Percentiles rank a stretch among this genome's conserved stretches.
These are phyloP conservation scores for Semaprochilodus insignis DNA, from an alignment of 2,797 vertebrate species.

Conservation along the genomic window DNA sequence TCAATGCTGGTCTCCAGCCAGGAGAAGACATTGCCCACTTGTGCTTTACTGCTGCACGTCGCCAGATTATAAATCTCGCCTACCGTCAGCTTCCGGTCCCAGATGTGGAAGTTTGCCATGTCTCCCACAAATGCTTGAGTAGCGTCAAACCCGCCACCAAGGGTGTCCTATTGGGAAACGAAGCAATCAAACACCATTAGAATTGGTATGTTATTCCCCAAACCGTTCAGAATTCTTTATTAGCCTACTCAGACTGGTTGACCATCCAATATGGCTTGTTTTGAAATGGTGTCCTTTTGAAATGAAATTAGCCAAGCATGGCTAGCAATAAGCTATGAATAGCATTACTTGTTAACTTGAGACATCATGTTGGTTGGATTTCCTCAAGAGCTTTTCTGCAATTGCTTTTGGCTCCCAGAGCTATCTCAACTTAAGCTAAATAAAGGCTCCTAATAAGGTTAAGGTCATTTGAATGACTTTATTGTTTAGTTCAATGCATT, in stretches of 20 bases:
- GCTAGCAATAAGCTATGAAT: too few relatives aligned
- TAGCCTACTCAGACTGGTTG: not conserved
- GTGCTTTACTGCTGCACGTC: constrained; percentile 94
- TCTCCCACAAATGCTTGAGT: constrained; percentile 96
- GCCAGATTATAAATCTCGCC: constrained; percentile 94
- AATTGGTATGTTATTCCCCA: not conserved
- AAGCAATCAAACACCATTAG: not conserved
- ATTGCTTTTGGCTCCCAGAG: not conserved
- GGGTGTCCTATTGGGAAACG: constrained; percentile 84
- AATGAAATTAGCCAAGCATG: not conserved
- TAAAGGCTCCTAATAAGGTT: not conserved
- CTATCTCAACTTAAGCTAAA: not conserved
- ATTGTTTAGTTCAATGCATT: not conserved
- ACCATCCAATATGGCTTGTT: too few relatives aligned
- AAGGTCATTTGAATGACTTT: not conserved
- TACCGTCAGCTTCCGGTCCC: constrained; percentile 92
- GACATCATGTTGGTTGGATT: not conserved
- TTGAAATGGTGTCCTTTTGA: too few relatives aligned
- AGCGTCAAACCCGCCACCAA: constrained; percentile 95
- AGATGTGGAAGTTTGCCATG: constrained; percentile 96
- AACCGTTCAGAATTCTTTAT: not conserved
- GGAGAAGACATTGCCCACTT: constrained; percentile 93
- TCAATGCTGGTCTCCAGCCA: constrained; percentile 95
- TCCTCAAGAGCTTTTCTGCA: not conserved
- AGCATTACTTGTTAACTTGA: too few relatives aligned